Percentiles rank a stretch among this genome's conserved stretches.
Evolutionary conservation across 53 echinoderm and acorn worm genomes (phyloP).

Genomic region (Echinometra lucunter): DNA sequence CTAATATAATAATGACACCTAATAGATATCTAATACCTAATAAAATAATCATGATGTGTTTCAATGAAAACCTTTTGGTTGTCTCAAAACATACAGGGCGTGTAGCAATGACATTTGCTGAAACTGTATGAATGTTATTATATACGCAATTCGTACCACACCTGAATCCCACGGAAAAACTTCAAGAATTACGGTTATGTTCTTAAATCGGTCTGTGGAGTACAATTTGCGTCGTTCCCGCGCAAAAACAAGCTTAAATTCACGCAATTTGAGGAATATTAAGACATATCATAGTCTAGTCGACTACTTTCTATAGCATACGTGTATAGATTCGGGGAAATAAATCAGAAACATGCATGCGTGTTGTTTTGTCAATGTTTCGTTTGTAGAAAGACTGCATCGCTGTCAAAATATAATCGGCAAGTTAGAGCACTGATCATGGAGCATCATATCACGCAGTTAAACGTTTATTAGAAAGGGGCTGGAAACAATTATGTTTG

Average conservation of each 20-base stretch:
- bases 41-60: neutral
- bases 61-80: neutral
- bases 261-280: slow-evolving; percentile 29
- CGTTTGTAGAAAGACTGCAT: neutral
- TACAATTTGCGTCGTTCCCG: slow-evolving; percentile 31
- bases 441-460: too few species aligned
- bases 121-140: too few species aligned
- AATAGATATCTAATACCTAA: too few species aligned
- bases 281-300: neutral
- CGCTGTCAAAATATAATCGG: too few species aligned
- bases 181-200: slow-evolving; percentile 41
- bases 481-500: neutral
- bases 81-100: neutral
- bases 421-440: too few species aligned
- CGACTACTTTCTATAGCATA: slow-evolving; percentile 39
- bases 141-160: neutral
- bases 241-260: slow-evolving; percentile 41
- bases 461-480: neutral
- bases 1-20: too few species aligned
- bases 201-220: slow-evolving; percentile 18
- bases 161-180: neutral
- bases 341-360: neutral
- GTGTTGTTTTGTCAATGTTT: neutral
- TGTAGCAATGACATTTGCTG: neutral
- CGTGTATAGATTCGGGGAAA: neutral